A percentile compares a stretch with the other conserved stretches of the same genome.
Conservation (phyloP, 2,797 vertebrate genomes). For the Peromyscus eremicus region DNA sequence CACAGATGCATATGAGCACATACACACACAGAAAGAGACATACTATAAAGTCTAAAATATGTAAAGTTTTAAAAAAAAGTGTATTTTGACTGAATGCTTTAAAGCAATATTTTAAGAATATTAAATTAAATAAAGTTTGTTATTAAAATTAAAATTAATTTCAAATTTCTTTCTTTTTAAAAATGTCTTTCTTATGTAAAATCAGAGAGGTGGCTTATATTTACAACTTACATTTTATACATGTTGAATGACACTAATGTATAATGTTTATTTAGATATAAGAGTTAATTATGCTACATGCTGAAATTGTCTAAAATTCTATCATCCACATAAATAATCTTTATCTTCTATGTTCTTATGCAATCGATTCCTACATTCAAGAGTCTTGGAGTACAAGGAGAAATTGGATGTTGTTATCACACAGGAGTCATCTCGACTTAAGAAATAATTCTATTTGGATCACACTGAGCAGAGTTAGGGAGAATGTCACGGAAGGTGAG, state of each 20-base stretch:
- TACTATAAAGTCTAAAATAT: background rate
- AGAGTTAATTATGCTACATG: background rate
- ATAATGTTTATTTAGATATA: background rate
- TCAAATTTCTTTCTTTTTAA: background rate
- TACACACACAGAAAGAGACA: background rate
- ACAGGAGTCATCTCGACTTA: background rate
- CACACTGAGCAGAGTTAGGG: background rate
- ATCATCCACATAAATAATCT: background rate
- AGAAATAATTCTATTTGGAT: background rate
- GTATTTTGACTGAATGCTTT: background rate
- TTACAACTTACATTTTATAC: background rate
- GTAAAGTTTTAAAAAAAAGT: background rate
- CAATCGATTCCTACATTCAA: background rate
- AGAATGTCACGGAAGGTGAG: background rate
- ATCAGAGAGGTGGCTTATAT: background rate
- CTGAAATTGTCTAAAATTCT: slow-evolving; percentile 22
- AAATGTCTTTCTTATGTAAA: slow-evolving; percentile 31
- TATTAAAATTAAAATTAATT: slow-evolving; percentile 8
- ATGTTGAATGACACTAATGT: background rate
- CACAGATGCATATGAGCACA: background rate
- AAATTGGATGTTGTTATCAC: background rate
- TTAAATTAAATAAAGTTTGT: background rate
- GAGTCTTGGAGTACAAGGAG: background rate
- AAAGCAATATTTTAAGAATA: background rate
- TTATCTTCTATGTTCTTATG: background rate